Evolutionary conservation across 2,797 vertebrate genomes (phyloP).

Genomic region (Australoheros facetus): DNA sequence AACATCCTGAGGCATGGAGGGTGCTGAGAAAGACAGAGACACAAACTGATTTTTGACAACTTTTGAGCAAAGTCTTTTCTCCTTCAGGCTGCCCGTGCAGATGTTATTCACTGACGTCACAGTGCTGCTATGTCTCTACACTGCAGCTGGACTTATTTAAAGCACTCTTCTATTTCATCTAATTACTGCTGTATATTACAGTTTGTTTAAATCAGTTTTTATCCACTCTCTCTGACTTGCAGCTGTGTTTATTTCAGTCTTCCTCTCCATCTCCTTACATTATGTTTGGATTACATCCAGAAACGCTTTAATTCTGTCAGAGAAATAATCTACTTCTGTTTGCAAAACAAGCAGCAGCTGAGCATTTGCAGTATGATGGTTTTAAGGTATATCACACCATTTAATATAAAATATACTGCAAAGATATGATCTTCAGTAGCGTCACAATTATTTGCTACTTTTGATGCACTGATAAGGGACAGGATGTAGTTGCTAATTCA

Average conservation of each 20-base stretch:
- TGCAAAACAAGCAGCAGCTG: constrained; percentile 10
- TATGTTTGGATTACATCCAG: constrained; percentile 31
- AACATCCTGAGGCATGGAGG: constrained; percentile 93
- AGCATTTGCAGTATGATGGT: not conserved
- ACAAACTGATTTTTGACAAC: constrained; percentile 8
- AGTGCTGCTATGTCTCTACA: constrained; percentile 30
- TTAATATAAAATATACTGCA: not conserved
- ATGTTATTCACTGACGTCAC: constrained; percentile 50
- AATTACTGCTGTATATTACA: constrained; percentile 39
- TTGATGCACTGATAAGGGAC: not conserved
- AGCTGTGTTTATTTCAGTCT: constrained; percentile 64
- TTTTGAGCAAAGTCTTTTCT: constrained; percentile 24
- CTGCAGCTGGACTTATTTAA: constrained; percentile 65
- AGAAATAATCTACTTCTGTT: not conserved
- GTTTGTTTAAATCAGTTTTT: constrained; percentile 43
- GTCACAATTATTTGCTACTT: not conserved
- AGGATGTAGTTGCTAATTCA: not conserved
- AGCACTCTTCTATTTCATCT: constrained; percentile 35
- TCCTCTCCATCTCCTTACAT: constrained; percentile 25
- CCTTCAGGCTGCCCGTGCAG: constrained; percentile 41
- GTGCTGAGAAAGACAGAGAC: constrained; percentile 76
- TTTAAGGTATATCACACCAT: not conserved
- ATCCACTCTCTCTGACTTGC: constrained; percentile 40
- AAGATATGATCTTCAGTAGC: not conserved
- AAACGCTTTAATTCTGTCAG: constrained; percentile 8